Conservation (phyloP, 2,113 vertebrate genomes). For the Hiodon tergisus region DNA sequence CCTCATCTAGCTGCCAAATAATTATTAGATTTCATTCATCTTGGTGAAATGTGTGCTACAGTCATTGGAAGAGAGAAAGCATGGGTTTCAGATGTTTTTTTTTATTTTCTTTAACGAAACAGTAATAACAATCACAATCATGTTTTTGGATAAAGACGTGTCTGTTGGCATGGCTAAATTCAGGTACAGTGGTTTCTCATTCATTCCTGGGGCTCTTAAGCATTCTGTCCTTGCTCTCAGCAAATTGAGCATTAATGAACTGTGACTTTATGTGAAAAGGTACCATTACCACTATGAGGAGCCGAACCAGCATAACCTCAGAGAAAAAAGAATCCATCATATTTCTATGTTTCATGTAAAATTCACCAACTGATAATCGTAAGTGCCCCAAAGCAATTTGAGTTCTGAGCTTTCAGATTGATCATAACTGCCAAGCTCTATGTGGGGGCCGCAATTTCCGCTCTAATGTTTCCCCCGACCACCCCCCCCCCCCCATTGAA, state of each 20-base stretch:
- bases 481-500: neutral
- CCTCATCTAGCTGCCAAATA: neutral
- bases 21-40: neutral
- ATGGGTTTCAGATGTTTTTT: no score
- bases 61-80: neutral
- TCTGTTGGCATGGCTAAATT: neutral
- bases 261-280: neutral
- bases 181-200: no score
- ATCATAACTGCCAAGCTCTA: neutral
- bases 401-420: neutral
- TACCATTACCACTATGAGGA: neutral
- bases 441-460: neutral
- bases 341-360: slow-evolving; percentile 3
- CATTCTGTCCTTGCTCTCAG: neutral
- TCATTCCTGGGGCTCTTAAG: neutral
- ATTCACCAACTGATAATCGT: neutral
- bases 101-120: no score
- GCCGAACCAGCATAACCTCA: neutral
- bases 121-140: no score
- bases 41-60: neutral
- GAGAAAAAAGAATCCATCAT: neutral
- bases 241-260: neutral
- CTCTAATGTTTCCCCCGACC: neutral
- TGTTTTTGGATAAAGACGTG: neutral
- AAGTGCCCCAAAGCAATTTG: neutral